Evolutionary conservation across 2,113 vertebrate species (phyloP), one percentile per base, ranked within the genome.

Genomic region (Anoura caudifer): DNA sequence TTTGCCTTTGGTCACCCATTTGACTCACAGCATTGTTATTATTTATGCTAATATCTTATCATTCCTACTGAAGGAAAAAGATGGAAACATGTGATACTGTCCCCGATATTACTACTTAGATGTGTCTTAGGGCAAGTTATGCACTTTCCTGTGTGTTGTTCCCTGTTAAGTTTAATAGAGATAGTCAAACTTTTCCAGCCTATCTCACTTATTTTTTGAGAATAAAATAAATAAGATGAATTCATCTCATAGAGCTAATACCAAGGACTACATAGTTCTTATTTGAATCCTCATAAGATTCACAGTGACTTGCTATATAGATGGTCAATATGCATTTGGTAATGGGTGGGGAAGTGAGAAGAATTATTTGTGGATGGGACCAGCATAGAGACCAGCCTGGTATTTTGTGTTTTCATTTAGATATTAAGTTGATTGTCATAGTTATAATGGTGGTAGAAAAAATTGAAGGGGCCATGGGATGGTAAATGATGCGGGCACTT

Each of bases 391-490:
- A 73, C 19, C 33, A 61, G 50, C 9, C 15, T 19, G 43, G 19
- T 65, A 45, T 85, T 92, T 80, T 88, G 38, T 81, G 26, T 13
- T 95, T 85, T 95, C 31, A 26, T 36, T 88, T 92, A 84, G 65
- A 63, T 79, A 79, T 79, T 43, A 79, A 76, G 2, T 52, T 70
- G 63, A 83, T 72, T 43, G 45, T 7, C 50, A 50, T 7, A 83
- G 14, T 73, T 86, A 13, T 69, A 83, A 91, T 22, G 14, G 11
- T 52, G 41, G 22, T n/a, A 59, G 41, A 52, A 82, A 83, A 87
- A 88, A 59, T 22, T 28, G 43, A 54, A 79, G 20, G 45, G 81
- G 41, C 38, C 47, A 54, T 5, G 47, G 22, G 19, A 80, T 82
- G 33, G 7, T 70, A 65, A 70, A 54, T 54, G 43, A 41, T 69